Conservation (phyloP, 2,888 invertebrate genomes). For the Cantharis rustica region DNA sequence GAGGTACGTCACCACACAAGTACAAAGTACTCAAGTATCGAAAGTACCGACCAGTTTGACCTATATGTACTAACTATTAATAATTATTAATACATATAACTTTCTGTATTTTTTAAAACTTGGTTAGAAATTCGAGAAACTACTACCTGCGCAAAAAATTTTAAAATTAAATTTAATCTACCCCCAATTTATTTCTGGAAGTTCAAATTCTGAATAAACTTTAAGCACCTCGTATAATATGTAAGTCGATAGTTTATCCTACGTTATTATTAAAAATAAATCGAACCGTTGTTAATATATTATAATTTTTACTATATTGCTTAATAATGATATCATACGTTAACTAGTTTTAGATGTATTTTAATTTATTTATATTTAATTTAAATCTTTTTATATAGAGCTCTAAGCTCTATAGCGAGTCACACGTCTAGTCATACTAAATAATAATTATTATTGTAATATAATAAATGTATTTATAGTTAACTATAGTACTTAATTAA, state of each 20-base stretch:
- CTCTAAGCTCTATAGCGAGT: constrained; percentile 28
- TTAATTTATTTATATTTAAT: constrained; percentile 30
- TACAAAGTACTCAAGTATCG: not conserved
- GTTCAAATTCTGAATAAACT: not conserved
- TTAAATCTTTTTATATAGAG: constrained; percentile 24
- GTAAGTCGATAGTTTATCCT: not conserved
- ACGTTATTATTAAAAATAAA: not conserved
- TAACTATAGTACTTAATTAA: constrained; percentile 9
- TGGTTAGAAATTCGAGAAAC: not conserved
- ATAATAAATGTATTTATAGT: constrained; percentile 7
- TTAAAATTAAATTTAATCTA: not conserved
- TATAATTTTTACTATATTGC: constrained; percentile 7
- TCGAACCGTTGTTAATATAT: not conserved
- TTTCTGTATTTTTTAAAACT: not conserved
- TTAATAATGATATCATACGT: constrained; percentile 6
- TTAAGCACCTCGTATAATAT: not conserved
- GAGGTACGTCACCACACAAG: not conserved
- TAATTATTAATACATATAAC: not conserved
- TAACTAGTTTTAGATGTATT: constrained; percentile 34
- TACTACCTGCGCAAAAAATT: not conserved
- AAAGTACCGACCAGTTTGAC: not conserved
- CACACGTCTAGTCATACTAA: constrained; percentile 32
- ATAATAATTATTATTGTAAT: constrained; percentile 9
- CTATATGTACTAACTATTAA: not conserved
- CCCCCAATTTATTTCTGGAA: not conserved